Conservation (phyloP, 2,888 invertebrate species). For the Cerastis leucographa region DNA sequence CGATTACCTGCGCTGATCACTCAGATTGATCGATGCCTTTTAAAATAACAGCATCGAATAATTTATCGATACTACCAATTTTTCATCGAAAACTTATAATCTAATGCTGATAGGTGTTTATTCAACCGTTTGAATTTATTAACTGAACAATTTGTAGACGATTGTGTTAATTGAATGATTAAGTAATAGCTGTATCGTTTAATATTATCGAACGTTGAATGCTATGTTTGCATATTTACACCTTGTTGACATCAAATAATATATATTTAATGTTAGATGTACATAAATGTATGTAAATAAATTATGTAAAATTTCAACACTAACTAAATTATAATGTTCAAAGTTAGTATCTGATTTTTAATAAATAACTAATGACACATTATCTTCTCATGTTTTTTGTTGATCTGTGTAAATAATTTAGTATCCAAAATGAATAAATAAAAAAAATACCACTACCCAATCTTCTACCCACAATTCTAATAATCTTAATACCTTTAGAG, state of each 20-base stretch:
- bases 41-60: conserved; percentile 81
- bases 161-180: conserved; percentile 57
- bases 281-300: conserved; percentile 39
- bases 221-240: conserved; percentile 47
- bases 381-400: neutral
- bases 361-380: neutral
- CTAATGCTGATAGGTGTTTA: conserved; percentile 72
- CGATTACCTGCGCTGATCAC: conserved; percentile 43
- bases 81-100: conserved; percentile 76
- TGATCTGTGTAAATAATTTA: conserved; percentile 8
- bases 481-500: neutral
- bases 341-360: conserved; percentile 18
- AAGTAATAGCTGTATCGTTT: conserved; percentile 55
- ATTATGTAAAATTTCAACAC: conserved; percentile 52
- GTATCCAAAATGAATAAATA: neutral
- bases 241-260: conserved; percentile 46
- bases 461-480: neutral
- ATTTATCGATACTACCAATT: conserved; percentile 79
- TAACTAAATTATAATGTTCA: conserved; percentile 27
- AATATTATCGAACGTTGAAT: conserved; percentile 46
- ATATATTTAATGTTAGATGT: conserved; percentile 15
- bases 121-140: conserved; percentile 74
- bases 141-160: conserved; percentile 53
- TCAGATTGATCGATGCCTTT: conserved; percentile 83
- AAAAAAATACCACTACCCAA: neutral